Conservation (phyloP, 2,888 invertebrate species). For the Molorchus minor region DNA sequence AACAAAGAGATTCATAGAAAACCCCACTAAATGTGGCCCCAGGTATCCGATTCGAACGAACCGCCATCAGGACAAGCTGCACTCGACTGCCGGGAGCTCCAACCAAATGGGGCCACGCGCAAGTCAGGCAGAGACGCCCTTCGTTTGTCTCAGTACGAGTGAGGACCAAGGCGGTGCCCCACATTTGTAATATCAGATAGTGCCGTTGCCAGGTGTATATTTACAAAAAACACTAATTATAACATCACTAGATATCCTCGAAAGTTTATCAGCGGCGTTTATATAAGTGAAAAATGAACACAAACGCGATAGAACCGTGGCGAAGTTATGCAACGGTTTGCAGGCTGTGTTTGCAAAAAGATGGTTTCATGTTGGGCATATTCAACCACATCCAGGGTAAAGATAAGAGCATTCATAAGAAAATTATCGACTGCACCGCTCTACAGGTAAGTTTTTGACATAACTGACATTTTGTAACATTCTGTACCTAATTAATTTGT, state of each 20-base stretch:
- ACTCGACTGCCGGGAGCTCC: constrained; percentile 52
- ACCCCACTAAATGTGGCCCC: constrained; percentile 11
- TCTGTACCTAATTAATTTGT: background rate
- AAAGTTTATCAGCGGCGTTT: constrained; percentile 6
- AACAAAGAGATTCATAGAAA: constrained; percentile 8
- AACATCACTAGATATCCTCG: constrained; percentile 13
- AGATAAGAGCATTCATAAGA: constrained; percentile 62
- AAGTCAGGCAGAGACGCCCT: constrained; percentile 59
- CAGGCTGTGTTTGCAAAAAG: constrained; percentile 72
- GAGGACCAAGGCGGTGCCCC: constrained; percentile 65
- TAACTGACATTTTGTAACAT: background rate
- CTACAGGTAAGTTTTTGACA: constrained; percentile 56
- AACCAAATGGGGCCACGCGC: constrained; percentile 60
- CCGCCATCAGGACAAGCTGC: constrained; percentile 46
- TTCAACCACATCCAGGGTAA: constrained; percentile 67
- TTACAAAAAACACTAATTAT: constrained; percentile 22
- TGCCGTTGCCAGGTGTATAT: constrained; percentile 43
- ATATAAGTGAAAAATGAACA: constrained; percentile 18
- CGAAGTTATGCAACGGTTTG: constrained; percentile 72
- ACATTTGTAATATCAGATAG: constrained; percentile 48
- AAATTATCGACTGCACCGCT: constrained; percentile 62
- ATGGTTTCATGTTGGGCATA: constrained; percentile 71
- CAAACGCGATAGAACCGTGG: constrained; percentile 59
- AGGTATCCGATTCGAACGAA: constrained; percentile 43
- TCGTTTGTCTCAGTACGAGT: constrained; percentile 62